Percentiles rank a stretch among this genome's conserved stretches.
phyloP scores from a whole-genome alignment of 2,888 invertebrate species.

The Dione juno region DNA sequence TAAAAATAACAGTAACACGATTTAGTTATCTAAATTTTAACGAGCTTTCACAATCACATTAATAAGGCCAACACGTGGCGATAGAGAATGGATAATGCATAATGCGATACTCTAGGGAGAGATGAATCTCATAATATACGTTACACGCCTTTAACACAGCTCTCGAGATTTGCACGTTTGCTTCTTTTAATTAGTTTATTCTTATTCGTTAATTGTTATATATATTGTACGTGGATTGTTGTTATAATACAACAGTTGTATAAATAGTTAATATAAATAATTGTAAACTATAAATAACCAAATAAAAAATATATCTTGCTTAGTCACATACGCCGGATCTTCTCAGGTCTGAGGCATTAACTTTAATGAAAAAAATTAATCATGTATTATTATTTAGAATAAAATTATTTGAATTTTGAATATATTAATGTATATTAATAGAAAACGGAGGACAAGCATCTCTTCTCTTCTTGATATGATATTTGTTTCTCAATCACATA shows the following conservation, averaged over 20 bases:
- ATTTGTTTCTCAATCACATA: too few relatives aligned
- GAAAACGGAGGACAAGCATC: too few relatives aligned
- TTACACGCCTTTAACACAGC: not conserved
- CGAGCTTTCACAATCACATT: conserved; percentile 32
- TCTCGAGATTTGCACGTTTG: conserved; percentile 8
- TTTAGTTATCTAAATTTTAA: conserved; percentile 32
- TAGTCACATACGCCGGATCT: too few relatives aligned
- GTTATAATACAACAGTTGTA: not conserved
- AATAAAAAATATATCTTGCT: too few relatives aligned
- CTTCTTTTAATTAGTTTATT: conserved; percentile 7
- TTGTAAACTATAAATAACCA: too few relatives aligned
- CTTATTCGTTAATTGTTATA: not conserved
- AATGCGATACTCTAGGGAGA: conserved; percentile 26
- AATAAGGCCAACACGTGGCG: conserved; percentile 10
- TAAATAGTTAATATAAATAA: not conserved
- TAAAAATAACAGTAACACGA: too few relatives aligned
- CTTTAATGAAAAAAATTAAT: too few relatives aligned
- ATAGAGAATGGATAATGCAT: conserved; percentile 22
- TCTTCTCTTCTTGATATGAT: too few relatives aligned
- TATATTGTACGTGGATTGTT: not conserved
- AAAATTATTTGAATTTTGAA: too few relatives aligned
- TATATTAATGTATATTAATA: too few relatives aligned
- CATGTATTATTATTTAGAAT: too few relatives aligned
- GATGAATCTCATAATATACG: conserved; percentile 29
- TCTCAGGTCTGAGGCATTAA: too few relatives aligned